Percentiles rank a stretch among this genome's conserved stretches.
Conservation (phyloP, 2,888 invertebrate genomes). For the Temnothorax unifasciatus region DNA sequence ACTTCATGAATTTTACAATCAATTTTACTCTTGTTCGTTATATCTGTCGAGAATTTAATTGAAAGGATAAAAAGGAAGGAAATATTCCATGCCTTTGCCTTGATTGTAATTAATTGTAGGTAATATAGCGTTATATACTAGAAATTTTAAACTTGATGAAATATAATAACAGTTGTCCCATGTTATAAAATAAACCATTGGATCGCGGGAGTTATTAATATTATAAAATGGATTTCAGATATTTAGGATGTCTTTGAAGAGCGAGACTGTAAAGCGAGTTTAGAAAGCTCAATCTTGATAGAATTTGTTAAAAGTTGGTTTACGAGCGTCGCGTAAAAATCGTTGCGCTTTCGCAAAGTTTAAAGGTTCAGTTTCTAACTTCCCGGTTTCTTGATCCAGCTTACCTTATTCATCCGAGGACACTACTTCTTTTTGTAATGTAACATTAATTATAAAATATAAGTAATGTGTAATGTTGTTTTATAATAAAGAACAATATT, state of each 20-base stretch:
- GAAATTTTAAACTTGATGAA: background rate
- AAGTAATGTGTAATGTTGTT: background rate
- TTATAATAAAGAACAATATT: background rate
- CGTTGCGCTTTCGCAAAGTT: slow-evolving; percentile 31
- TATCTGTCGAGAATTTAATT: background rate
- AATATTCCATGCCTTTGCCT: background rate
- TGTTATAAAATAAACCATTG: slow-evolving; percentile 24
- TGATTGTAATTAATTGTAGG: background rate
- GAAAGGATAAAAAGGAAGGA: background rate
- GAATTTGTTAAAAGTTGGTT: slow-evolving; percentile 49
- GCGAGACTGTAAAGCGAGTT: slow-evolving; percentile 22
- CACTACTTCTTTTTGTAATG: slow-evolving; percentile 14
- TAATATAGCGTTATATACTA: background rate
- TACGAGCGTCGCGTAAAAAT: slow-evolving; percentile 40
- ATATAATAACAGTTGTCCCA: background rate
- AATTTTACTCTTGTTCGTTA: background rate
- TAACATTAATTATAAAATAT: slow-evolving; percentile 18
- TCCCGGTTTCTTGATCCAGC: slow-evolving; percentile 31
- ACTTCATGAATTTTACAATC: slow-evolving; percentile 1
- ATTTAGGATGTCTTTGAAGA: slow-evolving; percentile 15
- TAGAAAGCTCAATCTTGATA: slow-evolving; percentile 45
- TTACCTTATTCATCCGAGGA: slow-evolving; percentile 30
- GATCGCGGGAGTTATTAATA: slow-evolving; percentile 21
- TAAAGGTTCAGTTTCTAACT: slow-evolving; percentile 34
- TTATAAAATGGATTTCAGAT: slow-evolving; percentile 21